Base-by-base conservation (phyloP, 1,140 invertebrate genomes). In the Aphis gossypii region DNA sequence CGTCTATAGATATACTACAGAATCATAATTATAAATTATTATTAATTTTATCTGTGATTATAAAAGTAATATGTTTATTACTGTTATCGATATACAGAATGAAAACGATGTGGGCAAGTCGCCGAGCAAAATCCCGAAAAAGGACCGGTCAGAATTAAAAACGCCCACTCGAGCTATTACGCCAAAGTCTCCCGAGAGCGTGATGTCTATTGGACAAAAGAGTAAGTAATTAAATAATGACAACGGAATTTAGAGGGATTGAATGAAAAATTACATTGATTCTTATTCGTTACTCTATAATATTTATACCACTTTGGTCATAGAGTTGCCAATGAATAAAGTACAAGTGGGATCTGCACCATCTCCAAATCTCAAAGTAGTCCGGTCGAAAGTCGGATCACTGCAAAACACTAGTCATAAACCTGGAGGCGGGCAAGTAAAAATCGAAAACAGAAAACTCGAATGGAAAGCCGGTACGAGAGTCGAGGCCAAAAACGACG, bases 361-460 rank as follows among this genome's bases (percentile, higher is more conserved):
- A 83, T 98, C 98, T 44, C 98, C 98, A 44, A 99, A 99, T 95
- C 95, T 99, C 83, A 98, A 98, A 95, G 97, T 97, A 90, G 98
- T 98, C 4, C 97, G 97, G 95, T 99, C 98, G 30, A 99, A 99
- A 96, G 98, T 99, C 94, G 99, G 99, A 14, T 99, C 98, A 6
- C 95, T 99, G 95, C 97, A 98, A n/a, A 99, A 99, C 95, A 96
- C 98, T 0, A 97, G 96, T 87, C 98, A 99, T 95, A 99, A 98
- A 95, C 98, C 98, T 4, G 97, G 98, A 38, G 98, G 98, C 82
- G 98, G 98, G 51, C 97, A 98, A 94, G 96, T 99, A 25, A 98
- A 98, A 96, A 98, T 99, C 94, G 97, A 98, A 95, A 97, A 97
- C 93, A 97, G 97, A 94, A 98, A 98, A 95, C 95, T 98, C 20